These are phyloP conservation scores for Brachionus plicatilis DNA, from an alignment of 1,140 invertebrate species.

Conservation along the genomic window DNA sequence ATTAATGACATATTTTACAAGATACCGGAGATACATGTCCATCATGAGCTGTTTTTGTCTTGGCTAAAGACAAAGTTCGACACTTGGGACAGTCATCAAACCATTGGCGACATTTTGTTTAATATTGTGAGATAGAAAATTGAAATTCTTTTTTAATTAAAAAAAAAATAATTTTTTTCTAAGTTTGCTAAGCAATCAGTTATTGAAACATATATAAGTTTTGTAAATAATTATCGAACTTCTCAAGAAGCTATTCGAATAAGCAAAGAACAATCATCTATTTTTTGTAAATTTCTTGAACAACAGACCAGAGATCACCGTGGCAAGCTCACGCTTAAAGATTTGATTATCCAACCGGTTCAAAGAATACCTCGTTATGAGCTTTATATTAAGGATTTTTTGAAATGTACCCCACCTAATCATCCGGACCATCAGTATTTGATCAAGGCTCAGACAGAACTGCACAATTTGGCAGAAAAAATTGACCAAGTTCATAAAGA, in stretches of 20 bases:
- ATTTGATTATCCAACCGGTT: slow-evolving; percentile 88
- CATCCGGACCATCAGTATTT: slow-evolving; percentile 82
- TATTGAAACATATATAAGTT: slow-evolving; percentile 80
- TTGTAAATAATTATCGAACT: slow-evolving; percentile 85
- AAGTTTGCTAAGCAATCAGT: slow-evolving; percentile 78
- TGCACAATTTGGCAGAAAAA: slow-evolving; percentile 77
- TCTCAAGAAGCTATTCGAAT: slow-evolving; percentile 80
- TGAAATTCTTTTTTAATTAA: background rate
- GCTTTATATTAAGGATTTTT: slow-evolving; percentile 67
- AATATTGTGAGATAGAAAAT: slow-evolving; percentile 53
- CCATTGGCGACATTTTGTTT: slow-evolving; percentile 79
- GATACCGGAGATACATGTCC: slow-evolving; percentile 74
- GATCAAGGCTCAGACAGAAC: slow-evolving; percentile 74
- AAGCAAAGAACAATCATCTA: slow-evolving; percentile 27
- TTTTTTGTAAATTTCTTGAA: slow-evolving; percentile 40
- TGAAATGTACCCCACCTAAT: slow-evolving; percentile 66
- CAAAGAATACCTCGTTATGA: slow-evolving; percentile 95
- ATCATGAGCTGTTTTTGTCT: slow-evolving; percentile 76
- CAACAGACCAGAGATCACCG: slow-evolving; percentile 32
- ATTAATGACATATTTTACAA: slow-evolving; percentile 40
- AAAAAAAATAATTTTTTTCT: slow-evolving; percentile 44
- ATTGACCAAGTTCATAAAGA: slow-evolving; percentile 41
- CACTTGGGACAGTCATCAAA: slow-evolving; percentile 75
- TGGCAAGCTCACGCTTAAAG: slow-evolving; percentile 63
- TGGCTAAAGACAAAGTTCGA: slow-evolving; percentile 70